These are phyloP conservation scores for Drosophila paramelanica DNA, from an alignment of 2,888 invertebrate genomes.

Conservation along the genomic window DNA sequence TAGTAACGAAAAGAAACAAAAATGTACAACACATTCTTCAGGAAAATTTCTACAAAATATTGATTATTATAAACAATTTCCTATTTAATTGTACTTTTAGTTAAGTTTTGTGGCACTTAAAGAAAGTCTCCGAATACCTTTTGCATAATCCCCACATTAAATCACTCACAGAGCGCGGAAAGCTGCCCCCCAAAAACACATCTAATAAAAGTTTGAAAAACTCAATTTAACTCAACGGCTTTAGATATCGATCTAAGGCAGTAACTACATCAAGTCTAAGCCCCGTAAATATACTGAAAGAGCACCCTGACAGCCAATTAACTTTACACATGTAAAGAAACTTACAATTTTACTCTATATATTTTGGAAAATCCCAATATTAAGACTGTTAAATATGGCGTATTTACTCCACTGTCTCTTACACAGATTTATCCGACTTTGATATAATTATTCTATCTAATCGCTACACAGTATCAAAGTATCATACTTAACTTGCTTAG, in stretches of 20 bases:
- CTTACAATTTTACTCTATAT: no score
- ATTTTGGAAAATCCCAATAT: no score
- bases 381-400: no score
- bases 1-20: background rate
- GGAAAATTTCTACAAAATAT: background rate
- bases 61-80: background rate
- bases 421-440: no score
- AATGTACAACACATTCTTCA: no score
- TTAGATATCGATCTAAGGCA: conserved; percentile 47
- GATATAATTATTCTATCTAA: no score
- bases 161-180: conserved; percentile 7
- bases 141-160: conserved; percentile 37
- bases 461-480: no score
- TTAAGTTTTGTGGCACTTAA: conserved; percentile 3
- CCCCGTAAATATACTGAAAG: conserved; percentile 32
- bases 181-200: conserved; percentile 26
- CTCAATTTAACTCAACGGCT: conserved; percentile 51
- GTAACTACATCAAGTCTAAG: conserved; percentile 39
- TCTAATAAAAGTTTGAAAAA: conserved; percentile 50
- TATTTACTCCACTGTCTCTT: no score
- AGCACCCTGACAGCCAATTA: conserved; percentile 22
- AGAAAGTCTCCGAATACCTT: conserved; percentile 15
- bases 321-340: conserved; percentile 29
- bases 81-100: conserved; percentile 11
- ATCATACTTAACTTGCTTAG: no score